Base-by-base conservation (phyloP, 2,797 vertebrate genomes). In the Artibeus lituratus region DNA sequence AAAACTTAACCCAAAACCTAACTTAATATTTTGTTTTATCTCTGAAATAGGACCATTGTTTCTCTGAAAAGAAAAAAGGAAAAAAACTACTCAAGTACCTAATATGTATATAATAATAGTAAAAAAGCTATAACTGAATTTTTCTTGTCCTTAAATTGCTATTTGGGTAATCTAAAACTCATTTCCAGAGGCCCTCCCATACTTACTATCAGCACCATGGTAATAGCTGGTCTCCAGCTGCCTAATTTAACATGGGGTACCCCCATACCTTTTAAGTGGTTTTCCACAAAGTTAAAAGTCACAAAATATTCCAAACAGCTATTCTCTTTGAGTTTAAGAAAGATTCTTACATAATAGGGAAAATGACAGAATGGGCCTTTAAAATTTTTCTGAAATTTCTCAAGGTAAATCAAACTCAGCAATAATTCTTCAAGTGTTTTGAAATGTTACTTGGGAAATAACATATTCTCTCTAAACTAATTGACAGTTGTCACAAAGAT, bases 281-380 rank as follows among this genome's bases (percentile, higher is more conserved):
- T 96, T 93, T 97, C 97, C 95, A 95, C 90, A 96, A 82, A 97
- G 51, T 97, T 98, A 94, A 95, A 93, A 96, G 97, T 72, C 72
- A 97, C 87, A 97, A 24, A 65, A 44, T 81, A 67, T 1, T 94
- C 90, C 51, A 95, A 90, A 78, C 10, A 93, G 18, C 73, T 78
- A 83, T 88, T 97, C 53, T 62, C 96, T 98, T 97, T 96, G 80
- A 95, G 93, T 96, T 95, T 97, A 97, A 96, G 96, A 72, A 65
- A 47, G 76, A 96, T 74, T 90, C 86, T 96, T 92, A 81, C 86
- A 94, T 90, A 0, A 0, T 53, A 69, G 26, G 59, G 74, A 93
- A 7, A 83, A 24, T 49, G 62, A 62, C 65, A 95, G 70, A 87
- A 93, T 82, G n/a, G 57, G 89, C 90, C 85, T 94, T 59, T 77